Base-by-base conservation (phyloP, 2,113 vertebrate species). In the Poicephalus gulielmi region DNA sequence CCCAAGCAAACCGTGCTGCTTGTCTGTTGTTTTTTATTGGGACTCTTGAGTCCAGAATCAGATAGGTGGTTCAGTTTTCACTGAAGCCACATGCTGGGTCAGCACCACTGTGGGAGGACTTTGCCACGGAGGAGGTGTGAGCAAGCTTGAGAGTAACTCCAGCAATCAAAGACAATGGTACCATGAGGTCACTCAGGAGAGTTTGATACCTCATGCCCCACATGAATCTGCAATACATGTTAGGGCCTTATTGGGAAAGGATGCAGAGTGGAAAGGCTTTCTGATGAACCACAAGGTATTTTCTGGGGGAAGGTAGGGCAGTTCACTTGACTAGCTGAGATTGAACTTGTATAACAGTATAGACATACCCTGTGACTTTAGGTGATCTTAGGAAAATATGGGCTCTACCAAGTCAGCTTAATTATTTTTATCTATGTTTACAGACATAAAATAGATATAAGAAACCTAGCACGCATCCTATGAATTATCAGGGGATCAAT, bases 201-300 rank as follows among this genome's bases (percentile, higher is more conserved):
- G 15, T 43, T 52, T 57, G 81, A 25, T 57, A 16, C 16, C 0
- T 0, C 3, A 2, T 52, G 28, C 13, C 13, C 15, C 27, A 12
- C 47, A 6, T 27, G 44, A 8, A 14, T 18, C 20, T 0, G 1
- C 8, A 52, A 3, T 16, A 2, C 18, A 50, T 30, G 25, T 3
- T 71, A 33, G 28, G 27, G 37, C 43, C 4, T 49, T 19, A 27
- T 3, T 63, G 63, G 49, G 22, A 59, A 24, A 49, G 50, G 31
- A n/a, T 2, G 13, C 30, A 28, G 53, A n/a, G 46, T 2, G 1
- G 60, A 88, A 44, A 5, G 24, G 69, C 37, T 87, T 80, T 74
- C 64, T 74, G 46, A 27, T 0, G 8, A 50, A 12, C 59, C 37
- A 28, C 24, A 44, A 37, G 41, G 12, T 66, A 12, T 44, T 1